Conservation (phyloP, 2,113 vertebrate species). For the Tetrao urogallus region DNA sequence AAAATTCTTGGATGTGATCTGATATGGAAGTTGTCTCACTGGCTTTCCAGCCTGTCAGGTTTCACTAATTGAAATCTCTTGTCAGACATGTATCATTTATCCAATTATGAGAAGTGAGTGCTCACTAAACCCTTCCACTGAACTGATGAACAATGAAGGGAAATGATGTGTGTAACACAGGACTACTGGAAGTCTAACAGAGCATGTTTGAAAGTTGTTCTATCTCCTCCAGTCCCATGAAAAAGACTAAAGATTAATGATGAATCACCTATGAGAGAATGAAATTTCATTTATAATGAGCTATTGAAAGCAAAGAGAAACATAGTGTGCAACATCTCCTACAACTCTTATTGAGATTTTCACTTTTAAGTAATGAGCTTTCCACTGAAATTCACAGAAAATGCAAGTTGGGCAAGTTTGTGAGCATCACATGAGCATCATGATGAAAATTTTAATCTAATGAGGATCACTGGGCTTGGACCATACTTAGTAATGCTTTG, state of each 20-base stretch:
- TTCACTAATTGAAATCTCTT: background rate
- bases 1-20: slow-evolving; percentile 15
- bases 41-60: background rate
- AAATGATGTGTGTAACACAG: background rate
- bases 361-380: background rate
- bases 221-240: background rate
- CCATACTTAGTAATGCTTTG: background rate
- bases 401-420: background rate
- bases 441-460: background rate
- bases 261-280: background rate
- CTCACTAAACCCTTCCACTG: background rate
- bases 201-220: background rate
- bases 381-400: background rate
- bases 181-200: background rate
- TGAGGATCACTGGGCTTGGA: background rate
- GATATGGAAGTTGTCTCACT: background rate
- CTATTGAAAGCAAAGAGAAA: background rate
- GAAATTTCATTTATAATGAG: background rate
- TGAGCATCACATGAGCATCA: background rate
- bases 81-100: background rate
- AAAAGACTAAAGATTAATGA: slow-evolving; percentile 19
- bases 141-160: background rate
- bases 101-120: background rate
- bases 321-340: background rate
- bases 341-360: background rate